Base-by-base conservation (phyloP, 2,797 vertebrate genomes). In the Sarcoramphus papa region DNA sequence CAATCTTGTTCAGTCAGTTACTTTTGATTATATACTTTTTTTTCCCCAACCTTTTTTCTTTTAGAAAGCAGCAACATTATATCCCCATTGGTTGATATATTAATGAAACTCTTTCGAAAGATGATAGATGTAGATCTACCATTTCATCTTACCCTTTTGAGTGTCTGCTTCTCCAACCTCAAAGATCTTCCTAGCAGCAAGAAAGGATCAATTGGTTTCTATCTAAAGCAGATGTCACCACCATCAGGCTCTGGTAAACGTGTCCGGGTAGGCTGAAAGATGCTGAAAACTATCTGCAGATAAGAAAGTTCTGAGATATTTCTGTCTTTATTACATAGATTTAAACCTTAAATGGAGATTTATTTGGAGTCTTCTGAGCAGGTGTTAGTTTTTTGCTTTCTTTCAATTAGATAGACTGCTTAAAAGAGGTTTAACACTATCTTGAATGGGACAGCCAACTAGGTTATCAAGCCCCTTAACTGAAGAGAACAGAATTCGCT, bases 81-180 rank as follows among this genome's bases (percentile, higher is more conserved):
- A 62, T 72, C 96, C 33, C 98, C 98, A 21, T 95, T 99, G 95
- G 81, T 98, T 82, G 95, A 97, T 12, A 41, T 99, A 53, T 97
- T 98, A 48, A 98, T 99, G 98, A 99, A 99, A 87, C 98, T 99
- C 56, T 99, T 99, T 84, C 97, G 98, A 64, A 99, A 98, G 97
- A 98, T 99, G 99, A 98, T 99, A 88, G 98, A 99, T 47, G 93
- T 98, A 73, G 89, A 93, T 21, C 33, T 95, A 12, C 96, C 98
- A 0, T 99, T 99, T 95, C 99, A 99, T 86, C 98, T 99, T 31
- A 99, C 99, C 7, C 98, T 99, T 77, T 77, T 99, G 25, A 99
- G 97, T 10, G 97, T 99, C 68, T 99, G 99, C 96, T 99, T 99
- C 97, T 98, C 98, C 92, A 99, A 99, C 95, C 98, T 99, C 76